A percentile compares a stretch with the other conserved stretches of the same genome.
Evolutionary conservation across 2,797 vertebrate genomes (phyloP).

Genomic region (Acanthurus lineatus): DNA sequence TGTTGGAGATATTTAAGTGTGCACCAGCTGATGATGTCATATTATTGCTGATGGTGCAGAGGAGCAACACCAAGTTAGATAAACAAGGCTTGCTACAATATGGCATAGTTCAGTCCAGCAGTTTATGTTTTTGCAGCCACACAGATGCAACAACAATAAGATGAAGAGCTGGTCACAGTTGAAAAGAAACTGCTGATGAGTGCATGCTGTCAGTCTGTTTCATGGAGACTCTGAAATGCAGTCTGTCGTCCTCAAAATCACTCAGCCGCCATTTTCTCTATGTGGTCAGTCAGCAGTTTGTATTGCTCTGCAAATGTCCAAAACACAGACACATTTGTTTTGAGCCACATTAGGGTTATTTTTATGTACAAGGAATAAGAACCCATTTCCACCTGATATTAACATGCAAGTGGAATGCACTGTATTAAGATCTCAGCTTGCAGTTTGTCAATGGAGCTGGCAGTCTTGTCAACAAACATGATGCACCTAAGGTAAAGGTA

Average conservation of each 20-base stretch:
- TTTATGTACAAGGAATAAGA: not conserved
- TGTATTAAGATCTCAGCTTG: not conserved
- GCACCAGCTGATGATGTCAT: not conserved
- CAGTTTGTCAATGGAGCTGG: not conserved
- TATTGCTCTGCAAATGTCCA: slow-evolving; percentile 89
- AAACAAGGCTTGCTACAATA: slow-evolving; percentile 46
- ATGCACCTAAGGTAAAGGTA: too few relatives aligned
- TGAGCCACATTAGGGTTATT: not conserved
- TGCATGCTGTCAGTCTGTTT: slow-evolving; percentile 31
- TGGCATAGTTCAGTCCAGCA: slow-evolving; percentile 38
- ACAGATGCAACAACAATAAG: slow-evolving; percentile 24
- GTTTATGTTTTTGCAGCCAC: slow-evolving; percentile 9
- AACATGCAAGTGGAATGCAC: not conserved
- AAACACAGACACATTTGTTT: slow-evolving; percentile 20
- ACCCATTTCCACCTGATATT: not conserved
- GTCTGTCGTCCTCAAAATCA: slow-evolving; percentile 73
- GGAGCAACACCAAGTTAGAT: slow-evolving; percentile 15
- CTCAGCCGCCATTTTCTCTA: slow-evolving; percentile 93
- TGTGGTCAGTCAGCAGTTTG: slow-evolving; percentile 96
- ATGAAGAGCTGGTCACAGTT: not conserved
- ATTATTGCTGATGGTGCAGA: slow-evolving; percentile 60
- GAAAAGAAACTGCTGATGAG: slow-evolving; percentile 11
- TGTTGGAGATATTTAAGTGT: not conserved
- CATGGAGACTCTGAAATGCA: slow-evolving; percentile 25
- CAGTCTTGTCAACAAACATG: too few relatives aligned